A percentile compares a stretch with the other conserved stretches of the same genome.
Conservation (phyloP, 2,113 vertebrate genomes). For the Ciconia maguari region DNA sequence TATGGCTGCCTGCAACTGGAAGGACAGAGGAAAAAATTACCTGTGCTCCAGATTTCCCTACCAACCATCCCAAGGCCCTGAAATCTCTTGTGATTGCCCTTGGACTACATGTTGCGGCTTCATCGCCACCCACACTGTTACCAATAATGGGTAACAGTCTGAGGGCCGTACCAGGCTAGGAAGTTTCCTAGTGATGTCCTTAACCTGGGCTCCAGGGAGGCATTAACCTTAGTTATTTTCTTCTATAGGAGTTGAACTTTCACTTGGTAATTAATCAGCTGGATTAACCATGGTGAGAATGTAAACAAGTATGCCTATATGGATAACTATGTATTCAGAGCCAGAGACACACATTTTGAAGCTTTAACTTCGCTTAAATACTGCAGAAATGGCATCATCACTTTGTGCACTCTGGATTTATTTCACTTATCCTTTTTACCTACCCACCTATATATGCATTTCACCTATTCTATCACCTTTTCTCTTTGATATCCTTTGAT, state of each 20-base stretch:
- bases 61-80: background rate
- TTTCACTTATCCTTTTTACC: background rate
- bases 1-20: too few species aligned
- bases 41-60: background rate
- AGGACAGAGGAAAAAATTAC: too few species aligned
- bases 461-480: background rate
- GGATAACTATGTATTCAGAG: background rate
- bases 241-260: background rate
- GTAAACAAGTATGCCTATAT: background rate
- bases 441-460: background rate
- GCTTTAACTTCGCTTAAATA: background rate
- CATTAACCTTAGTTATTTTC: background rate
- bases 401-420: background rate
- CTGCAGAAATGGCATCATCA: background rate
- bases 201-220: background rate
- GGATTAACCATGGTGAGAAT: background rate
- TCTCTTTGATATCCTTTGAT: background rate
- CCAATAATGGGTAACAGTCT: background rate
- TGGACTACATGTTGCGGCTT: accelerated
- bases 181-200: background rate
- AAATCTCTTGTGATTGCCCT: background rate
- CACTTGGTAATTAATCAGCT: background rate
- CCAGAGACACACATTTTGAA: background rate
- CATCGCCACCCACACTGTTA: background rate
- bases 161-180: background rate